A percentile compares a stretch with the other conserved stretches of the same genome.
These are phyloP conservation scores for Petrolisthes cinctipes DNA, from an alignment of 2,888 invertebrate genomes.

Conservation along the genomic window DNA sequence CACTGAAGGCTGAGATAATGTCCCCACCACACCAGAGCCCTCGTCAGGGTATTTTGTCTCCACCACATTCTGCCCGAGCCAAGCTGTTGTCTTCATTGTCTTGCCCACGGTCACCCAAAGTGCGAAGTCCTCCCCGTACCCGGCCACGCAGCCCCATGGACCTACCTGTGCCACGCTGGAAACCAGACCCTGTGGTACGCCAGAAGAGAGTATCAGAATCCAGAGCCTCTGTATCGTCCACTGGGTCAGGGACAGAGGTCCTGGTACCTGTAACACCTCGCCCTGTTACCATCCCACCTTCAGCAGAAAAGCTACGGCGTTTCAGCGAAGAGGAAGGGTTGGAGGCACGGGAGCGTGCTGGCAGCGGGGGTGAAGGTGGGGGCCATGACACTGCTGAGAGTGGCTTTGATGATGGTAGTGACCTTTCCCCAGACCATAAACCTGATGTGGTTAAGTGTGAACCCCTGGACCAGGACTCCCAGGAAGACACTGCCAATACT, in stretches of 20 bases:
- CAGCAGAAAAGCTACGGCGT: constrained; percentile 62
- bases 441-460: constrained; percentile 27
- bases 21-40: constrained; percentile 35
- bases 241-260: constrained; percentile 31
- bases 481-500: background rate
- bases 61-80: constrained; percentile 28
- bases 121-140: constrained; percentile 39
- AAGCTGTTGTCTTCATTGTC: constrained; percentile 40
- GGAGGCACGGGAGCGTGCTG: constrained; percentile 37
- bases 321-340: constrained; percentile 63
- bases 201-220: constrained; percentile 54
- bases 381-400: constrained; percentile 57
- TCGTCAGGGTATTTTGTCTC: constrained; percentile 40
- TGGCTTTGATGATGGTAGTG: constrained; percentile 63
- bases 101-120: constrained; percentile 48
- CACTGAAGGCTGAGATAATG: constrained; percentile 41
- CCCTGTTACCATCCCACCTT: constrained; percentile 62
- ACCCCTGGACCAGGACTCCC: constrained; percentile 13
- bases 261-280: constrained; percentile 50
- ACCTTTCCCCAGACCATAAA: constrained; percentile 56
- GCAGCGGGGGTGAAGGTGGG: constrained; percentile 26
- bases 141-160: constrained; percentile 63
- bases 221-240: constrained; percentile 38
- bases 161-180: constrained; percentile 63
- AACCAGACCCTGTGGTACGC: constrained; percentile 56